Conservation (phyloP, 1,140 invertebrate genomes). For the Probaryconus sp. region DNA sequence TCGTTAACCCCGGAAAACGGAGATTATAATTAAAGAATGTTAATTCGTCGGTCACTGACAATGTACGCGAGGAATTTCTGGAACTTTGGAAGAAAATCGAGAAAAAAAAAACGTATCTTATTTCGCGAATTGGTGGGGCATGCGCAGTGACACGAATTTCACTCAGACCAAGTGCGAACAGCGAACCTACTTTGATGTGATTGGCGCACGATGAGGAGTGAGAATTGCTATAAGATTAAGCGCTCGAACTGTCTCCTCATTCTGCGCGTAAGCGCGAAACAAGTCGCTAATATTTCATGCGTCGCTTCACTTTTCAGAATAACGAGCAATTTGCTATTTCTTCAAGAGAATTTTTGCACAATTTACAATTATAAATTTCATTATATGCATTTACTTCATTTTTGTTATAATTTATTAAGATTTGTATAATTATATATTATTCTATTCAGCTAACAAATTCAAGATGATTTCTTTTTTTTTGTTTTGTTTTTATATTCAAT, state of each 20-base stretch:
- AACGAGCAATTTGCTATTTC: too few species aligned
- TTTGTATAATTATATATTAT: too few species aligned
- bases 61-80: constrained; percentile 21
- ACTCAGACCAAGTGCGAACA: constrained; percentile 33
- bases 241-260: constrained; percentile 36
- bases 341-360: too few species aligned
- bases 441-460: too few species aligned
- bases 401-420: too few species aligned
- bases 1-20: background rate
- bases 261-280: constrained; percentile 16
- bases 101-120: constrained; percentile 27
- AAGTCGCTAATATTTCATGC: constrained; percentile 4
- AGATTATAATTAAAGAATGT: constrained; percentile 5
- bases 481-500: too few species aligned
- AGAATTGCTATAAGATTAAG: constrained; percentile 56
- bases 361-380: too few species aligned
- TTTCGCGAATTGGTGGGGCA: constrained; percentile 26
- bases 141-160: constrained; percentile 56
- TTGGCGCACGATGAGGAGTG: constrained; percentile 38
- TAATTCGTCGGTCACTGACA: constrained; percentile 4
- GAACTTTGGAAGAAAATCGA: constrained; percentile 23
- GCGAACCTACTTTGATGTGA: constrained; percentile 57
- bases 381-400: too few species aligned
- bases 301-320: background rate
- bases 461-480: too few species aligned